Evolutionary conservation across 37 sponge, comb jelly and placozoan species (phyloP).

Genomic region (Diacarnus erythraeanus): DNA sequence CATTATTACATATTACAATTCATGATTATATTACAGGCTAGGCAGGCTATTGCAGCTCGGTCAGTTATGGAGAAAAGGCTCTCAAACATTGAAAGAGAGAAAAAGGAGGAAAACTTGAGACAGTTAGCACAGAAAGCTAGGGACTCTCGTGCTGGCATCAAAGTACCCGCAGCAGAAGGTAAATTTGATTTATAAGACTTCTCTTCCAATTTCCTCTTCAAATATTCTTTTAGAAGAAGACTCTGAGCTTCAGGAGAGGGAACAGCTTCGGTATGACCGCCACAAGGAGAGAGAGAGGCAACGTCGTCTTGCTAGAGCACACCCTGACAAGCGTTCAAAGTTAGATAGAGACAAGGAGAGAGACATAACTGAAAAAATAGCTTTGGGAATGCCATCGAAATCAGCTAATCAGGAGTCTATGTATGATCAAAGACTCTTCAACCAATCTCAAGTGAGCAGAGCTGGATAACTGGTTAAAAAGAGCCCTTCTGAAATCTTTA

Average conservation of each 20-base stretch:
- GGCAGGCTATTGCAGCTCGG: slow-evolving; percentile 87
- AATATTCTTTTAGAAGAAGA: slow-evolving; percentile 53
- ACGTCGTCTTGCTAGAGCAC: slow-evolving; percentile 84
- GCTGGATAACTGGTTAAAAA: background rate
- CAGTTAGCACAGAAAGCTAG: slow-evolving; percentile 90
- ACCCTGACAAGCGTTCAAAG: slow-evolving; percentile 72
- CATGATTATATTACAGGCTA: slow-evolving; percentile 70
- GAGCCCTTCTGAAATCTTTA: background rate
- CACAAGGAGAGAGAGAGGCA: slow-evolving; percentile 98
- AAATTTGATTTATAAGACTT: background rate
- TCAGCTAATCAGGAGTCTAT: slow-evolving; percentile 67
- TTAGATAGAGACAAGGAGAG: slow-evolving; percentile 83
- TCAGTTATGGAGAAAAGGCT: slow-evolving; percentile 86
- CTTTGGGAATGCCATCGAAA: slow-evolving; percentile 85
- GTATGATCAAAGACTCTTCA: slow-evolving; percentile 97
- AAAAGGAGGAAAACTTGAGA: slow-evolving; percentile 84
- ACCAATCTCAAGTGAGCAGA: slow-evolving; percentile 70
- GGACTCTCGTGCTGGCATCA: slow-evolving; percentile 85
- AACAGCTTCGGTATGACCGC: slow-evolving; percentile 89
- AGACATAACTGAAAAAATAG: slow-evolving; percentile 95
- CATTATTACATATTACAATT: background rate
- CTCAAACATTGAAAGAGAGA: slow-evolving; percentile 88
- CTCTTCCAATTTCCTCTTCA: background rate
- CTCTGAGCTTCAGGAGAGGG: slow-evolving; percentile 71
- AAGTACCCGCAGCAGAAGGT: slow-evolving; percentile 20